Conservation (phyloP, 2,113 vertebrate species). For the Antigone vipio region DNA sequence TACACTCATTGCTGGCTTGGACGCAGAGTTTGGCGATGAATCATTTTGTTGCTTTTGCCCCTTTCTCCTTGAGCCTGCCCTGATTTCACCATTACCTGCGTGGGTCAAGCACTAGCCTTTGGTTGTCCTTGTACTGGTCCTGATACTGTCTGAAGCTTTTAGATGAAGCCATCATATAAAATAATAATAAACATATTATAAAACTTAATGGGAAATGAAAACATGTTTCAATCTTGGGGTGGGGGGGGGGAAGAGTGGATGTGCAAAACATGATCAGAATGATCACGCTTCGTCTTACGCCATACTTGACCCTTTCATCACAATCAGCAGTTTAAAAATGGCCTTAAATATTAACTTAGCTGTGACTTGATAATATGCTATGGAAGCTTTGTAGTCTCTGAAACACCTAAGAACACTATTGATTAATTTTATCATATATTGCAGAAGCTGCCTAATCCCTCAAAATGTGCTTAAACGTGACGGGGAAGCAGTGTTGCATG, state of each 20-base stretch:
- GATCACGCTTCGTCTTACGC: not conserved
- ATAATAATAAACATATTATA: not conserved
- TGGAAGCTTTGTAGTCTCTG: not conserved
- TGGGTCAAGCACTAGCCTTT: not conserved
- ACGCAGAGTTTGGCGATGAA: not conserved
- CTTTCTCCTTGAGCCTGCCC: not conserved
- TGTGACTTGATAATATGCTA: not conserved
- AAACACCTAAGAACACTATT: not conserved
- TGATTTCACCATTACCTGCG: not conserved
- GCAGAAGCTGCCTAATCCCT: not conserved
- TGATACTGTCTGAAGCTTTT: not conserved
- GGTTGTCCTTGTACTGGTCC: not conserved
- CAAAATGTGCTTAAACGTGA: not conserved
- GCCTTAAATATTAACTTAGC: not conserved
- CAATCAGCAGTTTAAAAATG: not conserved
- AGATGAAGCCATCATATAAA: not conserved
- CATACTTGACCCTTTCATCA: not conserved
- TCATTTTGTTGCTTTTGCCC: not conserved
- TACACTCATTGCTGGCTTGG: not conserved
- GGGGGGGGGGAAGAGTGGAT: not conserved
- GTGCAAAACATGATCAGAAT: not conserved
- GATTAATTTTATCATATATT: not conserved
- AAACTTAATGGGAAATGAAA: not conserved
- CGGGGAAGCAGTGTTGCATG: not conserved
- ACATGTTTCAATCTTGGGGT: not conserved